Evolutionary conservation across 2,888 invertebrate species (phyloP), one percentile per base, ranked within the genome.

Genomic region (Trilocha varians): DNA sequence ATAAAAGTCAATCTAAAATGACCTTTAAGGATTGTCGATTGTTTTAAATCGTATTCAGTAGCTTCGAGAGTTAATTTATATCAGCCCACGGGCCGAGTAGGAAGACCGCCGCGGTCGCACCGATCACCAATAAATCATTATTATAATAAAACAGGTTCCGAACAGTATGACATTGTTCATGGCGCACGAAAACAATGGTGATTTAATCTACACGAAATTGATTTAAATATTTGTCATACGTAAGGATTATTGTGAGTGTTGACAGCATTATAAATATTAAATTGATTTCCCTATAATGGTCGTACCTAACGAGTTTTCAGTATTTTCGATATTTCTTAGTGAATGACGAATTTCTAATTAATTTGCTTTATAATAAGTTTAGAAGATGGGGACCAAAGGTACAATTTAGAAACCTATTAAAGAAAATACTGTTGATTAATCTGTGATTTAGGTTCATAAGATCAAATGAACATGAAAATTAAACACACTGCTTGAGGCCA

Each of bases 111-210:
- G 25, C 32, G 25, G 38, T 35, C 34, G 38, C 5, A 34, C 13
- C 41, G 13, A 42, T 42, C 38, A 35, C 38, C 38, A 38, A 42
- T 42, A 38, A 42, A 42, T 42, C 42, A 38, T 25, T 42, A 42
- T 42, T 38, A 42, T 35, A 42, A 38, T 38, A 42, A 38, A 42
- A 42, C 42, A 35, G 16, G 32, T n/a, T 15, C 13, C 34, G 16
- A 18, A 38, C 38, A n/a, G 25, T 38, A 38, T 25, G 38, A 37
- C 32, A 34, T 34, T 32, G 38, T 34, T 32, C 38, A 25, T 15
- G 15, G 34, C 38, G 35, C 25, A 38, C 34, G 38, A 32, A 35
- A n/a, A 42, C 42, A 42, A 42, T 42, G 35, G 42, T 42, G 42
- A 38, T 25, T 25, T 25, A 25, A 25, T 25, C 25, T 3, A 25